These are phyloP conservation scores for Kryphioiulus occultus DNA, from an alignment of 2,888 invertebrate genomes.

Conservation along the genomic window DNA sequence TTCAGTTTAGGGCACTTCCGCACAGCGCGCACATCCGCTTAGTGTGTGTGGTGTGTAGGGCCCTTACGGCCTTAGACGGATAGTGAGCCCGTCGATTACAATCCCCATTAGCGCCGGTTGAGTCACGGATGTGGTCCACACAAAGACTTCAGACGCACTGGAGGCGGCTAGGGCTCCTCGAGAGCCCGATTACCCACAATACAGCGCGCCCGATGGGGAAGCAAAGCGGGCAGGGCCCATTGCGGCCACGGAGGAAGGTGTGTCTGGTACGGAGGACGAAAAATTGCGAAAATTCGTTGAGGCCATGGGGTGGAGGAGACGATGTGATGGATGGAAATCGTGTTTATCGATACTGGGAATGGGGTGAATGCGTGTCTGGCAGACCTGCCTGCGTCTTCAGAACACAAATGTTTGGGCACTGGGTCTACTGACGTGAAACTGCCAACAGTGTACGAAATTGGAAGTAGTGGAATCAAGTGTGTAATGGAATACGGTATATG, in stretches of 20 bases:
- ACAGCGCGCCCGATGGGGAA: not conserved
- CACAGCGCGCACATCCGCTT: not conserved
- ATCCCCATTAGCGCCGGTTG: not conserved
- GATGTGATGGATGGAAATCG: no score
- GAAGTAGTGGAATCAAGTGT: no score
- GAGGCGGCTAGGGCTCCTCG: not conserved
- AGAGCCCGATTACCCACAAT: not conserved
- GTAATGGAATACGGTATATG: no score
- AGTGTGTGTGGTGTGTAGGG: not conserved
- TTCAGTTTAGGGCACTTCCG: not conserved
- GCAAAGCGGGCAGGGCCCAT: not conserved
- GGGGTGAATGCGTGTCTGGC: no score
- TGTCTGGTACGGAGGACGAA: no score
- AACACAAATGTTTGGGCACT: no score
- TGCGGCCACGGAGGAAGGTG: not conserved
- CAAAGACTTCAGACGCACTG: not conserved
- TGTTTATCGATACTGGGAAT: no score
- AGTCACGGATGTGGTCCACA: not conserved
- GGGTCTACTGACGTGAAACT: no score
- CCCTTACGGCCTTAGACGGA: not conserved
- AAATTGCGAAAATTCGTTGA: no score
- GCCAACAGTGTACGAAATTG: no score
- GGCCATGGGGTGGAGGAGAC: no score
- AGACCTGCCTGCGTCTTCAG: no score
- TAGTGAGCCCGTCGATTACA: not conserved